A percentile compares a stretch with the other conserved stretches of the same genome.
Evolutionary conservation across 2,113 vertebrate species (phyloP).

Genomic region (Melanerpes aurifrons): DNA sequence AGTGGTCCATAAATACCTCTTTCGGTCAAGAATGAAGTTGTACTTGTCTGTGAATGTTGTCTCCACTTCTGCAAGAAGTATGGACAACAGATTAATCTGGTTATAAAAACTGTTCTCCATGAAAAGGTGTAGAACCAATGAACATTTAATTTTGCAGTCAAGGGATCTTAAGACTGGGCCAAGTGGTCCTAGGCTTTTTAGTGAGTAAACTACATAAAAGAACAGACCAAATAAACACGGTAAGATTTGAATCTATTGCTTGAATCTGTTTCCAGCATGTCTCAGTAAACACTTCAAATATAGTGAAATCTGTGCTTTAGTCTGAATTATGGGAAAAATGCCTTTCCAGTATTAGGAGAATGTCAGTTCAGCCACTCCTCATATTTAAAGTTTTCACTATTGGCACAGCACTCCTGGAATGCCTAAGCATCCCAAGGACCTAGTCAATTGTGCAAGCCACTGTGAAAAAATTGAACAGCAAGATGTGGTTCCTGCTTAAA

Average conservation of each 20-base stretch:
- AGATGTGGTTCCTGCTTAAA: neutral
- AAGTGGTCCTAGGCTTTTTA: neutral
- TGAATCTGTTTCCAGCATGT: neutral
- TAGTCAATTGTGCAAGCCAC: neutral
- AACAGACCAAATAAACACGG: neutral
- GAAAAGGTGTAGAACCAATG: neutral
- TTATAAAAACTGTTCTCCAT: neutral
- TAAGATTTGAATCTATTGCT: neutral
- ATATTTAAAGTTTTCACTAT: neutral
- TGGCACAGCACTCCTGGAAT: neutral
- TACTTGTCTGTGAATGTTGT: neutral
- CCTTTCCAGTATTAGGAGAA: neutral
- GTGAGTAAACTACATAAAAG: neutral
- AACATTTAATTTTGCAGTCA: neutral
- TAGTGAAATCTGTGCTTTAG: neutral
- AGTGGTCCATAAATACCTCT: neutral
- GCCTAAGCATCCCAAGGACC: neutral
- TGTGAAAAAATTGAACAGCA: neutral
- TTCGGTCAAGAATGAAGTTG: neutral
- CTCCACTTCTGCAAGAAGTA: neutral
- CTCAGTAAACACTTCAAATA: neutral
- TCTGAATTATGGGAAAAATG: neutral
- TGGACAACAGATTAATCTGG: neutral
- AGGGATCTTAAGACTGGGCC: neutral
- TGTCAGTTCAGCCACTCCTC: neutral